A percentile compares a stretch with the other conserved stretches of the same genome.
phyloP scores from a whole-genome alignment of 2,888 invertebrate genomes.

The Parelbella ahira region DNA sequence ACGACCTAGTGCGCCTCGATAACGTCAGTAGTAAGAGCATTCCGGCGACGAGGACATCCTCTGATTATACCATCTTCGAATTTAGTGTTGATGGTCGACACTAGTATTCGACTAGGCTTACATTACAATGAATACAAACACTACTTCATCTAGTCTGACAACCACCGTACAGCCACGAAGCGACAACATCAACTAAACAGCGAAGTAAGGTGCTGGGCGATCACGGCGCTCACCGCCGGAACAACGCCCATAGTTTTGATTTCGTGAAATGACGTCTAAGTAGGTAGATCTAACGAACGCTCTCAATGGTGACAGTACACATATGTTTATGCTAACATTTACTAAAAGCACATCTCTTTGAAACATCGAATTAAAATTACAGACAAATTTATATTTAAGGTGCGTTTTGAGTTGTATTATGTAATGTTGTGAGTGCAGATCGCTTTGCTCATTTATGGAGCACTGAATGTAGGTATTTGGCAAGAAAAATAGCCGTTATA shows the following conservation, averaged over 20 bases:
- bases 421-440: slow-evolving; percentile 30
- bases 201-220: slow-evolving; percentile 37
- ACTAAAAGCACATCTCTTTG: slow-evolving; percentile 20
- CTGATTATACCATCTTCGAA: slow-evolving; percentile 45
- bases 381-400: slow-evolving; percentile 17
- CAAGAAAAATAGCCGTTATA: too few relatives aligned
- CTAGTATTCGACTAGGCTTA: slow-evolving; percentile 40
- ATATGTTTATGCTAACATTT: slow-evolving; percentile 22
- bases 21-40: too few relatives aligned
- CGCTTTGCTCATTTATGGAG: neutral
- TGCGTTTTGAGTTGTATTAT: slow-evolving; percentile 26
- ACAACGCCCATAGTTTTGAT: too few relatives aligned
- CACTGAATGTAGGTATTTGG: too few relatives aligned
- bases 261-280: slow-evolving; percentile 49
- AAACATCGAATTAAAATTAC: slow-evolving; percentile 12
- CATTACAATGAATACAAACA: slow-evolving; percentile 49
- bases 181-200: slow-evolving; percentile 77
- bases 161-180: slow-evolving; percentile 56
- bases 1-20: too few relatives aligned
- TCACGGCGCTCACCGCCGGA: too few relatives aligned
- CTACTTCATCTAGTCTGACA: slow-evolving; percentile 60
- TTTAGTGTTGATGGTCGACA: slow-evolving; percentile 44
- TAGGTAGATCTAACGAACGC: slow-evolving; percentile 36
- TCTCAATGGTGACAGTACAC: slow-evolving; percentile 16
- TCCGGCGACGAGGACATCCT: too few relatives aligned